These are phyloP conservation scores for Elephas maximus DNA, from an alignment of 2,113 vertebrate species.

Conservation along the genomic window DNA sequence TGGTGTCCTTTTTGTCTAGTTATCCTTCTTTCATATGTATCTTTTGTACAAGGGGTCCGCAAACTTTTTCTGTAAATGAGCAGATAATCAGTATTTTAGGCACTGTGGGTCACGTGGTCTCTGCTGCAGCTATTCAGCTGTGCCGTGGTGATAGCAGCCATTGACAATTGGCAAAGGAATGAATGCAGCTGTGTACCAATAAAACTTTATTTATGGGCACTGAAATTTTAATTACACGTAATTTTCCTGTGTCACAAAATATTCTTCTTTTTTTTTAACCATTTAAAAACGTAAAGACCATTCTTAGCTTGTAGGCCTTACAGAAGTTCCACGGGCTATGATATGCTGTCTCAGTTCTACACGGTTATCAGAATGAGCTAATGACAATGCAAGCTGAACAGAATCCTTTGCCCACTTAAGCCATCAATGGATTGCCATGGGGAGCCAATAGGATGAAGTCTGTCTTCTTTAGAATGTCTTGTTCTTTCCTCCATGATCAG, in stretches of 20 bases:
- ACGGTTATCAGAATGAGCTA: conserved; percentile 20
- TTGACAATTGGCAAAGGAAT: neutral
- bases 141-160: neutral
- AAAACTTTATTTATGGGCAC: neutral
- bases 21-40: neutral
- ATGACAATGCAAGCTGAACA: conserved; percentile 7
- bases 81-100: neutral
- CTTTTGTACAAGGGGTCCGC: neutral
- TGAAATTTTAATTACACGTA: neutral
- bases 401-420: neutral
- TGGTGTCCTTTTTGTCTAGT: neutral
- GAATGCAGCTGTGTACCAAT: neutral
- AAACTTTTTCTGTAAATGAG: neutral
- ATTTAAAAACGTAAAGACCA: neutral
- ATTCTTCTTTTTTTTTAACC: neutral
- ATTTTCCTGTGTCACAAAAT: conserved; percentile 39
- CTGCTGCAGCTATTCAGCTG: neutral
- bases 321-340: neutral
- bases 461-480: neutral
- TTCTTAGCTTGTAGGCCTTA: neutral
- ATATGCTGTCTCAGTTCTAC: neutral
- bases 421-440: neutral
- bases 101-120: neutral
- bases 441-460: neutral
- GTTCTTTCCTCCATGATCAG: neutral